A percentile compares a stretch with the other conserved stretches of the same genome.
phyloP scores from a whole-genome alignment of 2,113 vertebrate genomes.

The Spea bombifrons region DNA sequence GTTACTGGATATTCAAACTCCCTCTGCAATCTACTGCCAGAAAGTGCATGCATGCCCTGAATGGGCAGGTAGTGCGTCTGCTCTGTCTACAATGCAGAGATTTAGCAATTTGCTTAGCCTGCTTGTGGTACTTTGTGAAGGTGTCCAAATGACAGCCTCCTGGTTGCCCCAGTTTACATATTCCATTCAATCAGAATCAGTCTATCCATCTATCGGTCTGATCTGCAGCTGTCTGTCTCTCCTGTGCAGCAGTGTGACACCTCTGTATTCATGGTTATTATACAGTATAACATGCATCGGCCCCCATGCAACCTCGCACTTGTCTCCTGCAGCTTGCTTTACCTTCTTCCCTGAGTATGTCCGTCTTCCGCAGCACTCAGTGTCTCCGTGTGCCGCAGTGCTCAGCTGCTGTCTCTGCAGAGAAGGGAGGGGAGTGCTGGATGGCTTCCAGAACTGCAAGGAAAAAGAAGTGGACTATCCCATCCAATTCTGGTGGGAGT shows the following conservation, averaged over 20 bases:
- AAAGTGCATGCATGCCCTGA: no score
- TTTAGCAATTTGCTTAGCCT: no score
- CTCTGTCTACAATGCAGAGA: no score
- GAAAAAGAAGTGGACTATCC: not conserved
- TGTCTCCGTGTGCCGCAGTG: slow-evolving; percentile 40
- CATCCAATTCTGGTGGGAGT: not conserved
- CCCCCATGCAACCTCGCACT: not conserved
- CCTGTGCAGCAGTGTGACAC: not conserved
- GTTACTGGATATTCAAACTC: no score
- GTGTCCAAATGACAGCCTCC: no score
- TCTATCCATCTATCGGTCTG: no score
- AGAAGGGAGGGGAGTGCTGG: slow-evolving; percentile 13
- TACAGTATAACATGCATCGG: not conserved
- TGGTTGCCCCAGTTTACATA: no score
- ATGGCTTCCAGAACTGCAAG: slow-evolving; percentile 9
- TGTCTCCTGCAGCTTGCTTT: slow-evolving; percentile 20
- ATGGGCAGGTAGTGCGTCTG: no score
- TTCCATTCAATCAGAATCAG: no score
- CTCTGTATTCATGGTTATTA: not conserved
- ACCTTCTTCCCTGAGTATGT: slow-evolving; percentile 35
- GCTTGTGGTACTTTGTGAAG: no score
- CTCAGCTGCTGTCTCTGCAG: slow-evolving; percentile 8
- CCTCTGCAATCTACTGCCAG: no score
- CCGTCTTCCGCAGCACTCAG: slow-evolving; percentile 1
- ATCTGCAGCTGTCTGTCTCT: not conserved